Percentiles rank a stretch among this genome's conserved stretches.
These are phyloP conservation scores for Augiades crinisus DNA, from an alignment of 2,888 invertebrate species.

Conservation along the genomic window DNA sequence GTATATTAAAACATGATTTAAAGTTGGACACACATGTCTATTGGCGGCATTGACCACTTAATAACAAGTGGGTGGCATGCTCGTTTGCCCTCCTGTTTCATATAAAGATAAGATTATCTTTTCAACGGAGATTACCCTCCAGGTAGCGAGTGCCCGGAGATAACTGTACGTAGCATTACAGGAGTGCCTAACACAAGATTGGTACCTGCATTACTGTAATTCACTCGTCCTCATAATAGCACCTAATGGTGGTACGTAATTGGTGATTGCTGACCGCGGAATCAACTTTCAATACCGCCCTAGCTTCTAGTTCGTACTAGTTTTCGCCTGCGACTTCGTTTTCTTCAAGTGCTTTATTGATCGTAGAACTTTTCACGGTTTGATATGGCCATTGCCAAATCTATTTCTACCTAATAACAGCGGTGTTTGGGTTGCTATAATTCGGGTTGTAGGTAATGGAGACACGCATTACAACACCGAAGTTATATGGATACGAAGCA, in stretches of 20 bases:
- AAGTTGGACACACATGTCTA: too few relatives aligned
- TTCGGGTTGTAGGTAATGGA: too few relatives aligned
- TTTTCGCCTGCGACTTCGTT: too few relatives aligned
- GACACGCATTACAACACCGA: too few relatives aligned
- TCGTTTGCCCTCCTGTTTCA: not conserved
- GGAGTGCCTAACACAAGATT: not conserved
- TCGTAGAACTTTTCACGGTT: not conserved
- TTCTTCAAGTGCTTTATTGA: too few relatives aligned
- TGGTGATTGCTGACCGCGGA: not conserved
- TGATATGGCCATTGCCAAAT: too few relatives aligned
- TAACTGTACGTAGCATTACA: not conserved
- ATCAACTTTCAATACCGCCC: not conserved
- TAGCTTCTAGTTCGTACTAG: not conserved
- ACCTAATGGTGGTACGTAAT: not conserved
- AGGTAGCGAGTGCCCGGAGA: not conserved
- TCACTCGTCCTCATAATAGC: not conserved
- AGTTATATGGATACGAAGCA: too few relatives aligned
- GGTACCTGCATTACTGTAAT: constrained; percentile 3
- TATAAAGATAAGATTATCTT: not conserved
- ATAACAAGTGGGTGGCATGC: too few relatives aligned
- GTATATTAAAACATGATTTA: too few relatives aligned
- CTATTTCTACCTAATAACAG: too few relatives aligned
- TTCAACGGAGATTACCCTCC: not conserved
- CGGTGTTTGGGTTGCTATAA: too few relatives aligned
- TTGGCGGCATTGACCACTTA: too few relatives aligned